These are phyloP conservation scores for Indri indri DNA, from an alignment of 2,113 vertebrate species.

Conservation along the genomic window DNA sequence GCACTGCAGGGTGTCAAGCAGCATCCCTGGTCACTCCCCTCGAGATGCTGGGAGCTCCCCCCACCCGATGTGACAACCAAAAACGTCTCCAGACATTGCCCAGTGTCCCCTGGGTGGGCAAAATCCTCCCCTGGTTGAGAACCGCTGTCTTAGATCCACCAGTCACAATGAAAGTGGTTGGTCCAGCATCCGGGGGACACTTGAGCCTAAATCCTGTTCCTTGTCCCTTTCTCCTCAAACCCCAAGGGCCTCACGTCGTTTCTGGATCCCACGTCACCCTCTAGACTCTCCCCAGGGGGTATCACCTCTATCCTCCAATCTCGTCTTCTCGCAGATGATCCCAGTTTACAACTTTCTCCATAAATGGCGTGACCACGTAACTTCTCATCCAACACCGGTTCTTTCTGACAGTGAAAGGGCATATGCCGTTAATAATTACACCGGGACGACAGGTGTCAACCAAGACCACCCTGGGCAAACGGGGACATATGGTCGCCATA, in stretches of 20 bases:
- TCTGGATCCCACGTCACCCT: background rate
- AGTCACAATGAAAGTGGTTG: background rate
- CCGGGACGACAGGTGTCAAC: background rate
- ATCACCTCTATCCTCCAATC: background rate
- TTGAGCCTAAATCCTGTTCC: background rate
- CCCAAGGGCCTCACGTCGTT: background rate
- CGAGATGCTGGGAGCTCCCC: background rate
- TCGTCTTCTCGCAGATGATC: background rate
- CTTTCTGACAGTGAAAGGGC: background rate
- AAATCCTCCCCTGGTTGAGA: background rate
- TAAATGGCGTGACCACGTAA: background rate
- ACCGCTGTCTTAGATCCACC: background rate
- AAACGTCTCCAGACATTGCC: background rate
- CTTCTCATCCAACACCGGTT: background rate
- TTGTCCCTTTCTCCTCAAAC: too few species aligned
- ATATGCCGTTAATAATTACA: rapidly evolving
- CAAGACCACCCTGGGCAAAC: background rate
- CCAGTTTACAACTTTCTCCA: background rate
- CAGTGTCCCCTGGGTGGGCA: too few species aligned
- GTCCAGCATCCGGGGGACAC: background rate
- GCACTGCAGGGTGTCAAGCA: background rate
- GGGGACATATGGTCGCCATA: background rate
- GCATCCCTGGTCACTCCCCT: too few species aligned
- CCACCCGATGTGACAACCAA: background rate
- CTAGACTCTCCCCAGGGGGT: background rate